Evolutionary conservation across 1,140 invertebrate genomes (phyloP).

Genomic region (Rhopalosiphum padi): DNA sequence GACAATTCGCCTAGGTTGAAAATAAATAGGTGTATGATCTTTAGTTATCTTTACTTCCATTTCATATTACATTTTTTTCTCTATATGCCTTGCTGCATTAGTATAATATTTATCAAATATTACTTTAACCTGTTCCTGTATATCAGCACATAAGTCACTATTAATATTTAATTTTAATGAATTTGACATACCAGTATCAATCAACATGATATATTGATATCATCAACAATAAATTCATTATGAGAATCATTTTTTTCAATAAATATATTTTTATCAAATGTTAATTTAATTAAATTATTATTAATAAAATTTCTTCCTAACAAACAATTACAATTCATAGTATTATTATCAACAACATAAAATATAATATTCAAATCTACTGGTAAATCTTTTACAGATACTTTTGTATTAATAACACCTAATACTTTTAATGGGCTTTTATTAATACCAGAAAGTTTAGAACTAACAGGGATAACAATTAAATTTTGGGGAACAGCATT

Average conservation of each 20-base stretch:
- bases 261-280: neutral
- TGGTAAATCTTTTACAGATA: neutral
- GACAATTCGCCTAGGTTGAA: constrained; percentile 19
- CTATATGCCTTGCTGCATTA: neutral
- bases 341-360: constrained; percentile 37
- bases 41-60: neutral
- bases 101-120: neutral
- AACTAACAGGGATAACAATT: neutral
- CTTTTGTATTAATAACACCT: neutral
- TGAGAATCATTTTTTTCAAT: neutral
- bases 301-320: neutral
- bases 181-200: neutral
- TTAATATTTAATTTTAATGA: neutral
- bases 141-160: neutral
- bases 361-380: neutral
- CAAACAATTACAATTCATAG: constrained; percentile 12
- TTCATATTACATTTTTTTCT: neutral
- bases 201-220: neutral
- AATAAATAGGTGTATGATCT: constrained; percentile 24
- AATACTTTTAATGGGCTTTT: constrained; percentile 24
- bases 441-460: constrained; percentile 26
- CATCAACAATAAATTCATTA: constrained; percentile 2
- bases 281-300: constrained; percentile 11
- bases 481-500: neutral
- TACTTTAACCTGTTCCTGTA: neutral